Evolutionary conservation across 2,113 vertebrate genomes (phyloP).

Genomic region (Corythoichthys intestinalis): DNA sequence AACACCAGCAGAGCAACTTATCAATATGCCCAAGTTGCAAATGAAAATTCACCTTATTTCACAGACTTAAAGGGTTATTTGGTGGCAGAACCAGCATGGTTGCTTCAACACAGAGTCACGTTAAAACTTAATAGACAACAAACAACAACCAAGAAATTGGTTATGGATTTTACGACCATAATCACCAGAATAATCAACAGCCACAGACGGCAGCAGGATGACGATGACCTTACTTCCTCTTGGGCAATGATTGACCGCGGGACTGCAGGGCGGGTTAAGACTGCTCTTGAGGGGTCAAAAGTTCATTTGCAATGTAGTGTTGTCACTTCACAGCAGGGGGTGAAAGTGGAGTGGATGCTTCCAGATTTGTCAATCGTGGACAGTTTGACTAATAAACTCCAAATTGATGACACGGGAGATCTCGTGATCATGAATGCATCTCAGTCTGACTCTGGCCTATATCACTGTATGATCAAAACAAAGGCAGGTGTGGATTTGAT

Average conservation of each 20-base stretch:
- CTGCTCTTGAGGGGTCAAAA: slow-evolving; percentile 63
- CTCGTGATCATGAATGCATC: slow-evolving; percentile 68
- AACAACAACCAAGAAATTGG: slow-evolving; percentile 74
- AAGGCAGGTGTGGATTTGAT: slow-evolving; percentile 63
- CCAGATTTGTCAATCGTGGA: slow-evolving; percentile 70
- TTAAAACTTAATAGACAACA: slow-evolving; percentile 72
- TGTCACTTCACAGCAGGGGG: slow-evolving; percentile 49
- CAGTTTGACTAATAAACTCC: slow-evolving; percentile 40
- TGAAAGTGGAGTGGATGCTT: slow-evolving; percentile 73
- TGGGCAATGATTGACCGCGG: slow-evolving; percentile 72
- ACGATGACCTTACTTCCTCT: slow-evolving; percentile 28
- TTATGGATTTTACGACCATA: slow-evolving; percentile 71
- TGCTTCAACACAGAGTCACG: slow-evolving; percentile 73
- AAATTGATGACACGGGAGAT: slow-evolving; percentile 54
- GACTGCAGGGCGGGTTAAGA: slow-evolving; percentile 47
- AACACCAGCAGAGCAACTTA: slow-evolving; percentile 64
- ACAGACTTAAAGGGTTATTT: slow-evolving; percentile 77
- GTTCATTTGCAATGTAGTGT: slow-evolving; percentile 63
- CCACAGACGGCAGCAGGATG: slow-evolving; percentile 28
- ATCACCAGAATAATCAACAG: slow-evolving; percentile 58
- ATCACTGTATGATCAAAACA: slow-evolving; percentile 71
- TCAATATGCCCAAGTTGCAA: slow-evolving; percentile 68
- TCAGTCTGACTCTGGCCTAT: slow-evolving; percentile 70
- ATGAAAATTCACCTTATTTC: slow-evolving; percentile 75
- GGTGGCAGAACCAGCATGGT: slow-evolving; percentile 70